Evolutionary conservation across 2,113 vertebrate species (phyloP), one percentile per base, ranked within the genome.

Genomic region (Salvelinus alpinus): DNA sequence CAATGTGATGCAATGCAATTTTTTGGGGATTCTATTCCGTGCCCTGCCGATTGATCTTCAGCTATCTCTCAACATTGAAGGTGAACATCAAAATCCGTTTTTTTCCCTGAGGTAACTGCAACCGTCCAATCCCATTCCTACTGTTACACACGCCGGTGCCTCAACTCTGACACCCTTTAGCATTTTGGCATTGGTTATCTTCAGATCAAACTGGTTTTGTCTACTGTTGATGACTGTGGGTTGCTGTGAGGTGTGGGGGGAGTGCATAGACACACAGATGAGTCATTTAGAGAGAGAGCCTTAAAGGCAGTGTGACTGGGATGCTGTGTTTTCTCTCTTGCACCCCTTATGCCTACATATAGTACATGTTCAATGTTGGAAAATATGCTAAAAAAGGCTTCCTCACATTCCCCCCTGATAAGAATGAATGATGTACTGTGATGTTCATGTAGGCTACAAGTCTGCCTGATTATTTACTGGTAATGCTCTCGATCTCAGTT

Each of bases 361-460:
- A 80, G 80, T 83, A 78, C 85, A 84, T 80, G 84, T 85, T 87
- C 79, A 78, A 88, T 89, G 85, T 88, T 44, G 76, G 70, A 82
- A 77, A 85, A 65, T 77, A 44, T 11, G 38, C 9, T 65, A 80
- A 57, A 29, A 68, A 38, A 16, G 1, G 4, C 12, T 88, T 90
- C 87, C 81, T 82, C 81, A 84, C 84, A 84, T 83, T 83, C 85
- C 85, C 9, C 85, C 88, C 84, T 87, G 84, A 90, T 90, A 91
- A 87, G 86, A 90, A 85, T 89, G 83, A 90, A 88, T 83, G 88
- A 82, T 73, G 86, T 92, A 89, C 86, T 90, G 86, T 91, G 88
- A 87, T 90, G 86, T 90, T 90, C 13, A 81, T 76, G 78, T 91
- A 87, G 90, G 86, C 83, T 90, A 82, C 89, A 88, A 86, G 78